Conservation (phyloP, 2,797 vertebrate genomes). For the Coreius guichenoti region DNA sequence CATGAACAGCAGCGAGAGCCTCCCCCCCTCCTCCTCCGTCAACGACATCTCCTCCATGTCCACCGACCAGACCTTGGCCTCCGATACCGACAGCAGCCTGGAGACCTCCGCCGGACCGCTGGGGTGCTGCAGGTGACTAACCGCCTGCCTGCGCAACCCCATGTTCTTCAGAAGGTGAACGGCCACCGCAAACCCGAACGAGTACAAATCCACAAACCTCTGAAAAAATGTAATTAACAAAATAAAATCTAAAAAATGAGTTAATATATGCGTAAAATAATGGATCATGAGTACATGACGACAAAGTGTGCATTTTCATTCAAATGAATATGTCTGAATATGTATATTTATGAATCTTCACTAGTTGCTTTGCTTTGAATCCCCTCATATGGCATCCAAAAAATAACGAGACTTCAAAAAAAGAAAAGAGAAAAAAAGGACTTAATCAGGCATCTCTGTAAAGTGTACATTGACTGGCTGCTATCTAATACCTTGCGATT, state of each 20-base stretch:
- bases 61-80: constrained; percentile 99
- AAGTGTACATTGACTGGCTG: constrained; percentile 87
- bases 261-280: constrained; percentile 69
- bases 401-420: constrained; percentile 18
- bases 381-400: constrained; percentile 81
- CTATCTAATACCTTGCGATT: constrained; percentile 79
- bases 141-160: constrained; percentile 99
- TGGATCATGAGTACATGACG: constrained; percentile 57
- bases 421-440: constrained; percentile 65
- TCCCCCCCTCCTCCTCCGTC: constrained; percentile 97
- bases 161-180: constrained; percentile 98
- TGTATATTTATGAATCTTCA: constrained; percentile 87
- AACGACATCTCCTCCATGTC: constrained; percentile 99
- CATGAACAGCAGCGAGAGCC: constrained; percentile 99
- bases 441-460: constrained; percentile 82
- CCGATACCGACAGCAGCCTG: constrained; percentile 99
- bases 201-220: constrained; percentile 44
- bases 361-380: constrained; percentile 96
- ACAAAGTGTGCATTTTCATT: constrained; percentile 88
- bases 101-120: constrained; percentile 98
- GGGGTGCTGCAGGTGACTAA: constrained; percentile 99
- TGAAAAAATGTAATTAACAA: constrained; percentile 22
- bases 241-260: constrained; percentile 55
- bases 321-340: constrained; percentile 83
- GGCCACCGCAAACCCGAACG: constrained; percentile 37